A percentile compares a stretch with the other conserved stretches of the same genome.
Evolutionary conservation across 1,140 invertebrate genomes (phyloP).

Genomic region (Drosophila parvula): DNA sequence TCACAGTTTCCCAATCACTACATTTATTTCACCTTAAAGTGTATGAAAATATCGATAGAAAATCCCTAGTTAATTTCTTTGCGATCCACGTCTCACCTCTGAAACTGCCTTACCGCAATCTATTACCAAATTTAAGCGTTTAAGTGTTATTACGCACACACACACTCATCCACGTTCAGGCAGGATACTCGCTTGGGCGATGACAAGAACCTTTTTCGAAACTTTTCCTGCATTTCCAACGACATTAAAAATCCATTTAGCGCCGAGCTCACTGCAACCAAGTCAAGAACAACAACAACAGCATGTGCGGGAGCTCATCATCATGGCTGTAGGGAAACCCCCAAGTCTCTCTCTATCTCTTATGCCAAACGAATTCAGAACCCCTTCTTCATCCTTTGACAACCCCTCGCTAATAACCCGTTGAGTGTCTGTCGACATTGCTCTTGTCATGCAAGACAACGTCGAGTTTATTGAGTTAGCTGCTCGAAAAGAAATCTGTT

Average conservation of each 20-base stretch:
- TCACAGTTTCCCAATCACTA: no score
- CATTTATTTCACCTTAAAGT: background rate
- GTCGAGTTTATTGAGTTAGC: constrained; percentile 72
- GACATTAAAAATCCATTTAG: constrained; percentile 82
- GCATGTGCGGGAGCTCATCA: constrained; percentile 36
- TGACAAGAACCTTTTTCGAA: constrained; percentile 67
- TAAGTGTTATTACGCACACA: constrained; percentile 73
- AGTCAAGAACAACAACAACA: constrained; percentile 20
- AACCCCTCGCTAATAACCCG: constrained; percentile 68
- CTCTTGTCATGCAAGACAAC: constrained; percentile 63
- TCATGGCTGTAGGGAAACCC: constrained; percentile 12
- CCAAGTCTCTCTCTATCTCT: background rate
- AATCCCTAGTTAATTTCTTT: background rate
- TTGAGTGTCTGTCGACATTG: constrained; percentile 72
- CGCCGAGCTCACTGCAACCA: constrained; percentile 62
- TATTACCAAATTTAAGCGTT: constrained; percentile 59
- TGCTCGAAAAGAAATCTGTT: constrained; percentile 66
- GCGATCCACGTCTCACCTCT: constrained; percentile 2
- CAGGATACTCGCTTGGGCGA: constrained; percentile 44
- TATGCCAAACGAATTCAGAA: background rate
- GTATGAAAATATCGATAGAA: background rate
- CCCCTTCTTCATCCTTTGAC: constrained; percentile 13
- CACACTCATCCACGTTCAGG: constrained; percentile 19
- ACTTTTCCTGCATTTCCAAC: constrained; percentile 73
- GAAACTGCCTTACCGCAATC: constrained; percentile 3